phyloP scores from a whole-genome alignment of 2,113 vertebrate genomes.

The Dryoscopus gambensis region DNA sequence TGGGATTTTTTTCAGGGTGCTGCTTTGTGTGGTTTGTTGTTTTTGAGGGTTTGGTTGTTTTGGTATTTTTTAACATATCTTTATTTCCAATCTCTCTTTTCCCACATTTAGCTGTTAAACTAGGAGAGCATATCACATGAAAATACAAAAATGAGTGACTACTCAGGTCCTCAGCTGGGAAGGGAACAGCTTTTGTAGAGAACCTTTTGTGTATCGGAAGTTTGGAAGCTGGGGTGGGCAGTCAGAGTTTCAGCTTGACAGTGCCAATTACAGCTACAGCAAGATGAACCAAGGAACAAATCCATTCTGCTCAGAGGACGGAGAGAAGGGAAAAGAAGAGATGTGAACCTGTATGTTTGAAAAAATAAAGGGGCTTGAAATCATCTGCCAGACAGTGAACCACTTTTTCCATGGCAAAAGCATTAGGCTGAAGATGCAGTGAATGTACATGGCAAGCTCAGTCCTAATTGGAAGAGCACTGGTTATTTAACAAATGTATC shows the following conservation, averaged over 20 bases:
- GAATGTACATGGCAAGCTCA: neutral
- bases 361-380: conserved; percentile 13
- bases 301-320: neutral
- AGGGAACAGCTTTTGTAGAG: neutral
- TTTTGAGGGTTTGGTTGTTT: neutral
- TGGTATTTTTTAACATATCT: neutral
- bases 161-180: neutral
- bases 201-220: neutral
- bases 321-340: neutral
- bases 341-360: neutral
- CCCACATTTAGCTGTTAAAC: neutral
- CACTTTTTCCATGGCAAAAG: neutral
- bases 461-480: neutral
- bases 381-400: neutral
- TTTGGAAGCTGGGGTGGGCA: neutral
- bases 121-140: neutral
- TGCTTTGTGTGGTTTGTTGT: neutral
- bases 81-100: neutral
- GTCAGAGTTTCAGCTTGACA: neutral
- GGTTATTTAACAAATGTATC: conserved; percentile 26
- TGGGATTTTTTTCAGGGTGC: accelerated
- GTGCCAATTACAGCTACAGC: neutral
- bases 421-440: neutral
- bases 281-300: neutral
- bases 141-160: neutral